Percentiles rank a stretch among this genome's conserved stretches.
Conservation (phyloP, 2,113 vertebrate species). For the Etia nguti region DNA sequence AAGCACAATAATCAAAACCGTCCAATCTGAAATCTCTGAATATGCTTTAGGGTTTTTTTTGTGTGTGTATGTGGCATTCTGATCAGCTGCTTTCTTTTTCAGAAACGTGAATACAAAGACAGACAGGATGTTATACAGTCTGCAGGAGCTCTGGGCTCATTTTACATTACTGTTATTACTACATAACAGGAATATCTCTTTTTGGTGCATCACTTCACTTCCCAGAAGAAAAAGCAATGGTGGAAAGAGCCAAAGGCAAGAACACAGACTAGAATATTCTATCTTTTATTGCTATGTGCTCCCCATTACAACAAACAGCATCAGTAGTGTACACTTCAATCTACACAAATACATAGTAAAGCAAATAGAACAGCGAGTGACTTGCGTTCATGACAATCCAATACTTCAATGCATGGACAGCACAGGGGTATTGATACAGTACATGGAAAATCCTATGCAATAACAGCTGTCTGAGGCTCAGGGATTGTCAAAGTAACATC, state of each 20-base stretch:
- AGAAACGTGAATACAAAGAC: neutral
- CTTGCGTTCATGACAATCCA: conserved; percentile 56
- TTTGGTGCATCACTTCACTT: neutral
- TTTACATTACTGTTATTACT: neutral
- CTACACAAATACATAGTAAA: conserved; percentile 73
- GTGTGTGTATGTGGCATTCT: fast-evolving
- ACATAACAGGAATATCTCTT: fast-evolving
- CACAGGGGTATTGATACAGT: conserved; percentile 40
- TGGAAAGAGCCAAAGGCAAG: neutral
- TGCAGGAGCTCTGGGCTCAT: neutral
- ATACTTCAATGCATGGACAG: conserved; percentile 28
- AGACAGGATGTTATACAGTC: neutral
- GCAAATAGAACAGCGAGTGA: conserved; percentile 53
- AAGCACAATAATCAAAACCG: neutral
- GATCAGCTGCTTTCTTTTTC: neutral
- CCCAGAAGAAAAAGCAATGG: neutral
- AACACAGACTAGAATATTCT: conserved; percentile 13
- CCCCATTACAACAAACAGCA: conserved; percentile 86
- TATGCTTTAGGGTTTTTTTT: fast-evolving
- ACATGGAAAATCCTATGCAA: conserved; percentile 47
- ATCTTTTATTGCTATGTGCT: conserved; percentile 86
- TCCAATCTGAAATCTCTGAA: neutral
- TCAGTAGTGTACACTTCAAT: conserved; percentile 88
- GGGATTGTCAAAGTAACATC: conserved; percentile 70
- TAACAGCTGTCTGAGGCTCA: conserved; percentile 72